Conservation (phyloP, 2,797 vertebrate species). For the Sebastes kiyomatsui region DNA sequence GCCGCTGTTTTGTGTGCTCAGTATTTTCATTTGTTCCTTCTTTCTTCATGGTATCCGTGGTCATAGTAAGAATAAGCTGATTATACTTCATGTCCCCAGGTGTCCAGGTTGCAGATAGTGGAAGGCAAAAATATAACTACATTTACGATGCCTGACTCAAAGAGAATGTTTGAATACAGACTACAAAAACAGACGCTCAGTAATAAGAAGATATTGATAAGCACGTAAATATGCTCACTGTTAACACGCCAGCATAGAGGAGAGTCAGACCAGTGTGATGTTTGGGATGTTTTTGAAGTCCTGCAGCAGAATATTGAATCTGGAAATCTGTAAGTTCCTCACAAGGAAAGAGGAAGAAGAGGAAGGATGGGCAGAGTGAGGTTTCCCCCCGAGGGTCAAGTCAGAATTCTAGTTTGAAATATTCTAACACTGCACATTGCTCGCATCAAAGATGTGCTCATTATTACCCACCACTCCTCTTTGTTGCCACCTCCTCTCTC, state of each 20-base stretch:
- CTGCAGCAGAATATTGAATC: constrained; percentile 48
- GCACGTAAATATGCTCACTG: constrained; percentile 3
- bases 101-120: not conserved
- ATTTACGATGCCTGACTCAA: constrained; percentile 20
- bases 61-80: constrained; percentile 7
- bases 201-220: constrained; percentile 11
- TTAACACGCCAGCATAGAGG: constrained; percentile 8
- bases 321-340: constrained; percentile 49
- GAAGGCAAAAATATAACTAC: not conserved
- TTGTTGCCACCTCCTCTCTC: constrained; percentile 26
- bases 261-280: constrained; percentile 7
- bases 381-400: constrained; percentile 57
- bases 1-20: not conserved
- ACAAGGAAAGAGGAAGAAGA: constrained; percentile 22
- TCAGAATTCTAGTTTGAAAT: constrained; percentile 63
- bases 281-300: constrained; percentile 43
- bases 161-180: constrained; percentile 17
- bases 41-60: not conserved
- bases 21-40: not conserved
- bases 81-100: constrained; percentile 14
- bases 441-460: constrained; percentile 69
- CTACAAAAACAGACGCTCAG: constrained; percentile 5
- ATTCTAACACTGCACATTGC: constrained; percentile 50
- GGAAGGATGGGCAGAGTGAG: constrained; percentile 5
- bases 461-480: constrained; percentile 38